Evolutionary conservation across 2,797 vertebrate species (phyloP).

Genomic region (Leptodactylus fallax): DNA sequence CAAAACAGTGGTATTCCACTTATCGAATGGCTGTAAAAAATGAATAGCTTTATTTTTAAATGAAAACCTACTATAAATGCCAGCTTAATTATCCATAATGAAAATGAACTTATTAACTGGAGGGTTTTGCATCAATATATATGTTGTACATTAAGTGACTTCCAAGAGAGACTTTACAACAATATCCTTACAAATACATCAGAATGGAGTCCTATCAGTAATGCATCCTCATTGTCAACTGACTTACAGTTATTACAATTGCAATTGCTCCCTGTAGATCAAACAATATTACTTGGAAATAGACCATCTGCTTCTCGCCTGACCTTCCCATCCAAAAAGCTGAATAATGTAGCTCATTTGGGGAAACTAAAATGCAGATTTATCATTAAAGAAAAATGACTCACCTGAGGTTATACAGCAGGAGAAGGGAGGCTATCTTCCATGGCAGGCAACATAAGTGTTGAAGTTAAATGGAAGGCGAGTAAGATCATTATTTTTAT

Average conservation of each 20-base stretch:
- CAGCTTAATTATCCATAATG: constrained; percentile 18
- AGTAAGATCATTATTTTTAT: background rate
- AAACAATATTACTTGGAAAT: constrained; percentile 31
- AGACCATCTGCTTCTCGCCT: constrained; percentile 40
- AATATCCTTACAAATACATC: background rate
- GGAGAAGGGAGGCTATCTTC: background rate
- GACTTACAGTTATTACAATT: constrained; percentile 17
- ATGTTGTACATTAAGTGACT: background rate
- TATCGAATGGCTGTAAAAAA: background rate
- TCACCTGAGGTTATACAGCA: constrained; percentile 34
- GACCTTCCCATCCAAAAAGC: constrained; percentile 38
- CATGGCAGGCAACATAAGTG: background rate
- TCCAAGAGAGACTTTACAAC: background rate
- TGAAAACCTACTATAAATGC: background rate
- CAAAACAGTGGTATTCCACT: background rate
- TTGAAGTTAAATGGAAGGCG: background rate
- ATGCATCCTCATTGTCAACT: constrained; percentile 22
- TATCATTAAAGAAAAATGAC: constrained; percentile 31
- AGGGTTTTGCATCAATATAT: background rate
- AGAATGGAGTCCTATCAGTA: constrained; percentile 2
- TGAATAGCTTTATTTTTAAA: background rate
- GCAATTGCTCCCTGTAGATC: constrained; percentile 32
- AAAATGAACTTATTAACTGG: constrained; percentile 20
- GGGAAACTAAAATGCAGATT: constrained; percentile 20
- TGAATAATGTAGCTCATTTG: constrained; percentile 38